Conservation (phyloP, 37 sponge, comb jelly and placozoan genomes). For the Spongilla lacustris region DNA sequence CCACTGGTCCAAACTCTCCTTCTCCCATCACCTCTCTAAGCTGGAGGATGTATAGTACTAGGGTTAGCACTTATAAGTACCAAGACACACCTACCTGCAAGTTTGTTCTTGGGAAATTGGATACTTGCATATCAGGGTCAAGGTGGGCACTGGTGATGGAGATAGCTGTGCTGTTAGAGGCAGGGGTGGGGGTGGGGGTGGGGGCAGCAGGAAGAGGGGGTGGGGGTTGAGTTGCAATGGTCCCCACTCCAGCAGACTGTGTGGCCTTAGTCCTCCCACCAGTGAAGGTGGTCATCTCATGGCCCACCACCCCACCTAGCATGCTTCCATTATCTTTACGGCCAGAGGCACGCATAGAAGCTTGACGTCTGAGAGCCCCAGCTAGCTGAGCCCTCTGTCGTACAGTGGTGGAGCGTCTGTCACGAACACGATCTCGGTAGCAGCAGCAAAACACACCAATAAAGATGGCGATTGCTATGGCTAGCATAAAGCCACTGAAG, state of each 20-base stretch:
- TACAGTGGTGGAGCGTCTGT: background rate
- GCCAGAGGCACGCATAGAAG: background rate
- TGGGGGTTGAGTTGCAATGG: background rate
- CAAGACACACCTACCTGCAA: constrained; percentile 33
- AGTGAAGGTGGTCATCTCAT: constrained; percentile 5
- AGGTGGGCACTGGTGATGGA: background rate
- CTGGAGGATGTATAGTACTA: constrained; percentile 8
- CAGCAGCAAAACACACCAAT: background rate
- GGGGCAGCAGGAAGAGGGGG: background rate
- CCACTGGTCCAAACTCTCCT: constrained; percentile 83
- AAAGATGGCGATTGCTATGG: background rate
- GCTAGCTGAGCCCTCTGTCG: background rate
- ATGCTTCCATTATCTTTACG: constrained; percentile 63
- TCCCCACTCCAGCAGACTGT: background rate
- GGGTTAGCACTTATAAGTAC: too few species aligned
- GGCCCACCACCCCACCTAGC: background rate
- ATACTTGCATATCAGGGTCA: constrained; percentile 10
- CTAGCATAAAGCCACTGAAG: background rate
- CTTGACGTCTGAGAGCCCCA: background rate
- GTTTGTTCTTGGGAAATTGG: constrained; percentile 48
- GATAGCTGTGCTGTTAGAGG: constrained; percentile 5
- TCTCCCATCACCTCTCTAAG: constrained; percentile 67
- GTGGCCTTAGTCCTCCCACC: background rate
- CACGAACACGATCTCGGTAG: background rate
- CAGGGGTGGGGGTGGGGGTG: constrained; percentile 25